phyloP scores from a whole-genome alignment of 2,888 invertebrate species.

The Bugula neritina region DNA sequence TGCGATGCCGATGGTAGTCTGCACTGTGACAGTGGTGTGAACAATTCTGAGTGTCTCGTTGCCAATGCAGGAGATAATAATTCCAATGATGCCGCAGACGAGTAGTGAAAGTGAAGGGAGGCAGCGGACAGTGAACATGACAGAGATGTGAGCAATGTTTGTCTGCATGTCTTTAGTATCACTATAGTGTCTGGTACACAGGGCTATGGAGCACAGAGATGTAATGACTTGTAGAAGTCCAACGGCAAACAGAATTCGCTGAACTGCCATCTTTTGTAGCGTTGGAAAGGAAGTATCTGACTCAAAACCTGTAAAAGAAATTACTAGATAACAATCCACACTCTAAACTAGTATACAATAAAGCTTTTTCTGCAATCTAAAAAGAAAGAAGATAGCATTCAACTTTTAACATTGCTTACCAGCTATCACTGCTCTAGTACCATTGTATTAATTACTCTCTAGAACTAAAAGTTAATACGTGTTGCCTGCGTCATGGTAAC shows the following conservation, averaged over 20 bases:
- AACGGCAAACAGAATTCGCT: background rate
- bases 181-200: slow-evolving; percentile 21
- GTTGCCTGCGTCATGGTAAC: background rate
- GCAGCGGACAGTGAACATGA: background rate
- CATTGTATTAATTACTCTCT: background rate
- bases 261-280: slow-evolving; percentile 11
- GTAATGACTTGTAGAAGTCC: slow-evolving; percentile 1
- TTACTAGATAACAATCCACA: no score
- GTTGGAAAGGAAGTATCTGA: no score
- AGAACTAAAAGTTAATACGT: background rate
- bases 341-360: no score
- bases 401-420: no score
- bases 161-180: slow-evolving; percentile 22
- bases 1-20: slow-evolving; percentile 10
- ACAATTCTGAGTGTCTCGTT: slow-evolving; percentile 6
- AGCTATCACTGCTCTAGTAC: no score
- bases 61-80: background rate
- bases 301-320: no score
- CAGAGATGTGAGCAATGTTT: background rate
- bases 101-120: slow-evolving; percentile 12
- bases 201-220: slow-evolving; percentile 19
- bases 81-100: slow-evolving; percentile 18
- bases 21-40: background rate
- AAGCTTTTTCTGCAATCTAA: no score
- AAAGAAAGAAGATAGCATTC: background rate